Evolutionary conservation across 2,797 vertebrate species (phyloP).

Genomic region (Poeciliopsis infans): DNA sequence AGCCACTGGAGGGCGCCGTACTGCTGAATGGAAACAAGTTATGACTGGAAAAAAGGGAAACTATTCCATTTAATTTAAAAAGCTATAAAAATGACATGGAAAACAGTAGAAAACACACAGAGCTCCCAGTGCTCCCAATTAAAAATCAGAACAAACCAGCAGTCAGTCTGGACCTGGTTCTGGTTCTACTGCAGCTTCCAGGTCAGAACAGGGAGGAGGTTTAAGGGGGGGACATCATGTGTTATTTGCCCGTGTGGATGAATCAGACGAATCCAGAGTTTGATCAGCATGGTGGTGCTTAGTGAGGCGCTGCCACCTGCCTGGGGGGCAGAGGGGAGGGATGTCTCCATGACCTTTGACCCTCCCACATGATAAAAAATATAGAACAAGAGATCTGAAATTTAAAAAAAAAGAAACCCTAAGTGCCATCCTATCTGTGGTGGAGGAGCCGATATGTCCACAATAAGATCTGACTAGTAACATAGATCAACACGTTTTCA

Average conservation of each 20-base stretch:
- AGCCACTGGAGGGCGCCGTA: background rate
- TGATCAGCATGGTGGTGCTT: background rate
- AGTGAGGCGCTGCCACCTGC: background rate
- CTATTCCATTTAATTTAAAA: background rate
- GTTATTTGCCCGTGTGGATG: constrained; percentile 1
- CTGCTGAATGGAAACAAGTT: background rate
- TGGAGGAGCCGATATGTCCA: constrained; percentile 87
- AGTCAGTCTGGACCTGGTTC: background rate
- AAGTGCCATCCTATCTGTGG: constrained; percentile 68
- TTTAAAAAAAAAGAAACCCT: constrained; percentile 78
- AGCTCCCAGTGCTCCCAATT: background rate
- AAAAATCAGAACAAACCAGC: background rate
- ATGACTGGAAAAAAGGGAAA: background rate
- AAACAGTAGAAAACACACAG: background rate
- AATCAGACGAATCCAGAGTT: background rate
- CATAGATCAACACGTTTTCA: constrained; percentile 81
- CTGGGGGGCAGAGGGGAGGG: background rate
- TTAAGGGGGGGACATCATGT: background rate
- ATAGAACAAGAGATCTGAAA: constrained; percentile 82
- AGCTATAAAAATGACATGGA: constrained; percentile 1
- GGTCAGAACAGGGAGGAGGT: background rate
- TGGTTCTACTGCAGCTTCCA: background rate
- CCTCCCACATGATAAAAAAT: constrained; percentile 59
- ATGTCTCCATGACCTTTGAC: background rate
- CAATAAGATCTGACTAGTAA: constrained; percentile 88